A percentile compares a stretch with the other conserved stretches of the same genome.
These are phyloP conservation scores for Pardalotus punctatus DNA, from an alignment of 2,113 vertebrate species.

Conservation along the genomic window DNA sequence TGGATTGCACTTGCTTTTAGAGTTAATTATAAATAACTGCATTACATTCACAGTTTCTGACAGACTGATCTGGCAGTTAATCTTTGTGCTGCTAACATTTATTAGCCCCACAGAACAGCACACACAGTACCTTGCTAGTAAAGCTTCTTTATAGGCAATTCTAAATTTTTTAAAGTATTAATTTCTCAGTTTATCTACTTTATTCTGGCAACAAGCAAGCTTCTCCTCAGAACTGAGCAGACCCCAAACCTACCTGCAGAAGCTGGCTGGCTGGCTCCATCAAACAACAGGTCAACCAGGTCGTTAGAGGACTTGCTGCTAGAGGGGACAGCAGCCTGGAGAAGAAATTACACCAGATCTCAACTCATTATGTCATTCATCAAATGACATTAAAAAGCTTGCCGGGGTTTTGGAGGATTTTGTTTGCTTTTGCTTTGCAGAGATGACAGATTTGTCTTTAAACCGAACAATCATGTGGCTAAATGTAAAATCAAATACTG, in stretches of 20 bases:
- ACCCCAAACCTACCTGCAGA: slow-evolving; percentile 71
- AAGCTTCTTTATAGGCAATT: neutral
- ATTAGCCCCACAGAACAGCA: slow-evolving; percentile 1
- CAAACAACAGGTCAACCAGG: slow-evolving; percentile 88
- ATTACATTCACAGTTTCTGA: slow-evolving; percentile 6
- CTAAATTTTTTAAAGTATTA: neutral
- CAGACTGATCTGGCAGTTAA: neutral
- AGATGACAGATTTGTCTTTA: neutral
- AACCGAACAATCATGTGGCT: neutral
- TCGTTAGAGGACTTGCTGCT: slow-evolving; percentile 77
- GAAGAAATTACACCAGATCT: neutral
- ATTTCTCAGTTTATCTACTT: neutral
- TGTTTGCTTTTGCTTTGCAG: neutral
- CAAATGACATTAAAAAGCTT: neutral
- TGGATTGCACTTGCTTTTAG: slow-evolving; percentile 25
- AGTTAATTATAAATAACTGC: slow-evolving; percentile 57
- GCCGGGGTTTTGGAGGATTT: neutral
- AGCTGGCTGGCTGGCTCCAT: slow-evolving; percentile 75
- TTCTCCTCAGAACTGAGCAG: neutral
- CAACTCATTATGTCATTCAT: neutral
- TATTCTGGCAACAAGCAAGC: neutral
- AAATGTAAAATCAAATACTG: neutral
- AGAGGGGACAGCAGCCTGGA: slow-evolving; percentile 73
- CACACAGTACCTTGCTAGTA: neutral
- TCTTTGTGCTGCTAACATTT: neutral